These are phyloP conservation scores for Drosophila limbata DNA, from an alignment of 2,888 invertebrate species.

Conservation along the genomic window DNA sequence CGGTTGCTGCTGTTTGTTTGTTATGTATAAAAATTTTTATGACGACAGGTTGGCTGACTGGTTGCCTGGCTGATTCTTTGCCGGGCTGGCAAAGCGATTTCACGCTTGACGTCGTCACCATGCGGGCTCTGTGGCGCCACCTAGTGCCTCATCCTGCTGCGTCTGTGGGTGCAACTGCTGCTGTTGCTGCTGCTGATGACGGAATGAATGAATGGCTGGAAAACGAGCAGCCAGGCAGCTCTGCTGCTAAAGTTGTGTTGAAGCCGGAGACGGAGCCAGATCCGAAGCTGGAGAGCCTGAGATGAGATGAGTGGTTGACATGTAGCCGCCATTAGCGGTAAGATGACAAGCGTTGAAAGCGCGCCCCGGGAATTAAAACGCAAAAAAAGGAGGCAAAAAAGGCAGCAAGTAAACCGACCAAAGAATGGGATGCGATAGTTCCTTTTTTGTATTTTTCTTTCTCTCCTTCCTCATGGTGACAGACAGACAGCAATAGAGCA, in stretches of 20 bases:
- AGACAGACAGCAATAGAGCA: constrained; percentile 57
- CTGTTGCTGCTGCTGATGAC: constrained; percentile 41
- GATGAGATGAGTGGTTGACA: constrained; percentile 82
- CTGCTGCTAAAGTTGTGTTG: not conserved
- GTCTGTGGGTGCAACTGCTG: constrained; percentile 17
- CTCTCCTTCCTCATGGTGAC: constrained; percentile 44
- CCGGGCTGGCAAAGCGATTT: constrained; percentile 72
- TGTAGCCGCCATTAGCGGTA: constrained; percentile 81
- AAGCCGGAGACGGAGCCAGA: constrained; percentile 3
- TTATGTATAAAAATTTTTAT: constrained; percentile 73
- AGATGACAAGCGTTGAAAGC: constrained; percentile 80
- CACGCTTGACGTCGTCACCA: constrained; percentile 68
- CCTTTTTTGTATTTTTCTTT: not conserved
- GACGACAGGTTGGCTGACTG: constrained; percentile 73
- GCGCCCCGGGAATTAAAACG: constrained; percentile 76
- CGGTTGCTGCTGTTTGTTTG: constrained; percentile 43
- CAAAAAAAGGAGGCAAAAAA: constrained; percentile 16
- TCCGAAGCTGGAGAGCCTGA: constrained; percentile 40
- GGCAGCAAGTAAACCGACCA: constrained; percentile 8
- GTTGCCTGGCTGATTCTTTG: constrained; percentile 30
- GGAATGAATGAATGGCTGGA: constrained; percentile 62
- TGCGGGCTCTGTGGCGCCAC: constrained; percentile 65
- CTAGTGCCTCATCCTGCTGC: constrained; percentile 59
- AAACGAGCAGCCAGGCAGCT: constrained; percentile 59
- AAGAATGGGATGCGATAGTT: constrained; percentile 61